phyloP scores from a whole-genome alignment of 2,113 vertebrate species.

The Willisornis vidua region DNA sequence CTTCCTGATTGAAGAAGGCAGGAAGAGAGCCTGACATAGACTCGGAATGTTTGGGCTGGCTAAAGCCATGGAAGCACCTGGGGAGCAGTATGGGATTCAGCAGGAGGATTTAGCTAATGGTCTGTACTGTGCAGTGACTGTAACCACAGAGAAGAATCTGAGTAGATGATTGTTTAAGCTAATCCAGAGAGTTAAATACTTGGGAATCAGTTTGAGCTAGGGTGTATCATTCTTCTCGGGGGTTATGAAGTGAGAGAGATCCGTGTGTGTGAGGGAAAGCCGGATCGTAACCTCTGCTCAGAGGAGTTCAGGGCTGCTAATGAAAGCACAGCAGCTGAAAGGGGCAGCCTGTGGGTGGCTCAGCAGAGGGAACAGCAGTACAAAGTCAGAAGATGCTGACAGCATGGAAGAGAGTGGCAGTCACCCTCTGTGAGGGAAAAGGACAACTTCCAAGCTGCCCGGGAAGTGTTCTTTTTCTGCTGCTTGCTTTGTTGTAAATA shows the following conservation, averaged over 20 bases:
- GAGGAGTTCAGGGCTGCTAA: not conserved
- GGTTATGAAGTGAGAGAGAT: not conserved
- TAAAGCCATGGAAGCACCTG: not conserved
- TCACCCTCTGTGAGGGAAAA: conserved; percentile 40
- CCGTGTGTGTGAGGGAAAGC: not conserved
- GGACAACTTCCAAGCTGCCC: conserved; percentile 39
- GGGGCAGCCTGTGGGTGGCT: conserved; percentile 22
- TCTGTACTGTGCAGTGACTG: not conserved
- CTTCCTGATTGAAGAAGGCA: not conserved
- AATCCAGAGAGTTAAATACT: not conserved
- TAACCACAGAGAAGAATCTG: not conserved
- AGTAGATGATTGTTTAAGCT: not conserved
- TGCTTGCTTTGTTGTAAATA: conserved; percentile 56
- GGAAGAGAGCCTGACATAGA: not conserved
- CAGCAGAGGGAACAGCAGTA: not conserved
- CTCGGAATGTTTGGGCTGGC: not conserved
- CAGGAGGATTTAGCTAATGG: not conserved
- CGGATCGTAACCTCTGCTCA: not conserved
- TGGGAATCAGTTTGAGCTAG: not conserved
- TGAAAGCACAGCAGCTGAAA: not conserved
- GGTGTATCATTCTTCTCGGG: not conserved
- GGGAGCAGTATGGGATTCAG: not conserved
- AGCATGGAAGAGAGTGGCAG: conserved; percentile 28
- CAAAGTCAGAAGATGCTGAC: conserved; percentile 25
- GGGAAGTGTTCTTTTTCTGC: conserved; percentile 51